Conservation (phyloP, 1,140 invertebrate genomes). For the Pseudomyrmex sp. region DNA sequence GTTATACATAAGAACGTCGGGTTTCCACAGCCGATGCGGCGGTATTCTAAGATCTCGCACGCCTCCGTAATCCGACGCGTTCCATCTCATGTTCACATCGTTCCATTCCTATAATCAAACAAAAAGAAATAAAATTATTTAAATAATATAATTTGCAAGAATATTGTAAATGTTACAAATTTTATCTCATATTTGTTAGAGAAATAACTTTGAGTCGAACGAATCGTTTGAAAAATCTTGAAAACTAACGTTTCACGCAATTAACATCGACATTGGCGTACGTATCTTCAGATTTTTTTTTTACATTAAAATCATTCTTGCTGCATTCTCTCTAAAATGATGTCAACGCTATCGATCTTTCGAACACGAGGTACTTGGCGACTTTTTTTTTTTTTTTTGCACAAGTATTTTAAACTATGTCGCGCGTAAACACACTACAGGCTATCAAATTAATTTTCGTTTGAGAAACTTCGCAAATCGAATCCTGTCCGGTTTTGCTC, state of each 20-base stretch:
- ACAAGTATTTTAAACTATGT: constrained; percentile 44
- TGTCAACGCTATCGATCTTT: constrained; percentile 53
- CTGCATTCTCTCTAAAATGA: neutral
- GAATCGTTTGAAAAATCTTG: constrained; percentile 3
- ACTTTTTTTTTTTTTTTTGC: constrained; percentile 16
- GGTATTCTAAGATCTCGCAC: constrained; percentile 98
- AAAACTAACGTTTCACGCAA: constrained; percentile 14
- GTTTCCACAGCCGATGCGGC: constrained; percentile 98
- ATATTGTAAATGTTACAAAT: neutral
- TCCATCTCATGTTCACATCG: constrained; percentile 99
- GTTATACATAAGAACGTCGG: constrained; percentile 99
- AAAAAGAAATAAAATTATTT: neutral
- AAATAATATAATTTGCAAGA: neutral
- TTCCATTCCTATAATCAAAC: constrained; percentile 95
- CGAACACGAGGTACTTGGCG: neutral
- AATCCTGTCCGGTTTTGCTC: constrained; percentile 6
- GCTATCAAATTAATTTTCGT: constrained; percentile 54
- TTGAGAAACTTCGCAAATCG: constrained; percentile 5
- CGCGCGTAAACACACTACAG: constrained; percentile 49
- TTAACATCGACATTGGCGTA: neutral
- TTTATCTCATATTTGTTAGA: neutral
- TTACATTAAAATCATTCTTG: constrained; percentile 29
- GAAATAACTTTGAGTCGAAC: neutral
- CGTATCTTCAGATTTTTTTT: neutral
- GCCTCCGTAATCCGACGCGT: constrained; percentile 97